Conservation (phyloP, 2,888 invertebrate genomes). For the Rotaria sp. region DNA sequence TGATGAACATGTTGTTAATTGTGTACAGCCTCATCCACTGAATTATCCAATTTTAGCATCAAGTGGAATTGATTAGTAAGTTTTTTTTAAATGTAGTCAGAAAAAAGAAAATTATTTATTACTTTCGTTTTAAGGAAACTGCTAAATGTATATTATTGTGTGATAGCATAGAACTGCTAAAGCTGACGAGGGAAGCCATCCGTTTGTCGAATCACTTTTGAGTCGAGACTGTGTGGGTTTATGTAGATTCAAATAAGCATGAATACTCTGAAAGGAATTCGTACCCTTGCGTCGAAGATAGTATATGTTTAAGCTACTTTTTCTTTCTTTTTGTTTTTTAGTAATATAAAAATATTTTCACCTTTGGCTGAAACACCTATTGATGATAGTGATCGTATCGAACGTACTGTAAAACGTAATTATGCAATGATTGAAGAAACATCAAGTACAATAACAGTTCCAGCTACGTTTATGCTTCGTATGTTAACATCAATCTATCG, state of each 20-base stretch:
- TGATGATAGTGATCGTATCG: not conserved
- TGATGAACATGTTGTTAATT: conserved; percentile 74
- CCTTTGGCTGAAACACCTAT: not conserved
- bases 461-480: not conserved
- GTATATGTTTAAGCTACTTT: no score
- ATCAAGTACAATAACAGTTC: not conserved
- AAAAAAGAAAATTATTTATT: no score
- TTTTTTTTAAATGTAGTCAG: not conserved
- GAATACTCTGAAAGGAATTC: no score
- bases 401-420: not conserved
- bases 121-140: no score
- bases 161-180: no score
- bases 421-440: not conserved
- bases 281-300: no score
- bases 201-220: no score
- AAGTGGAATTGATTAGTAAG: conserved; percentile 22
- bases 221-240: no score
- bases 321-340: not conserved
- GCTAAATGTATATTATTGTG: no score
- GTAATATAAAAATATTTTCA: not conserved
- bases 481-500: conserved; percentile 26
- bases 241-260: no score
- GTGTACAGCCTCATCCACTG: conserved; percentile 60
- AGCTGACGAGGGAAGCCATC: no score
- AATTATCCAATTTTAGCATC: conserved; percentile 21